Conservation (phyloP, 2,888 invertebrate genomes). For the Junonia oenone region DNA sequence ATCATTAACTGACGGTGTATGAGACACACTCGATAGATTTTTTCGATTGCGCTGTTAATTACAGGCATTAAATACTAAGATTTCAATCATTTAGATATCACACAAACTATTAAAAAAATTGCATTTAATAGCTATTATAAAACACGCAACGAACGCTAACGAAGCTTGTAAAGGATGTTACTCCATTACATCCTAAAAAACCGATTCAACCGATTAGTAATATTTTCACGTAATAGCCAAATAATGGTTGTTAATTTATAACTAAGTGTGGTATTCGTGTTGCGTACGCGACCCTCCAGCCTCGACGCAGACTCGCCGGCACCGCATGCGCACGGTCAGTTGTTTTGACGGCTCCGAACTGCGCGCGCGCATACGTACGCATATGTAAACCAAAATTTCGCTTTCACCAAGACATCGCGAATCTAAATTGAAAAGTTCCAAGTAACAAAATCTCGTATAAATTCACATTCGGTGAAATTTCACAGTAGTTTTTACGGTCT, state of each 20-base stretch:
- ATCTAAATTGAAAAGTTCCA: conserved; percentile 32
- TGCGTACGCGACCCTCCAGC: conserved; percentile 16
- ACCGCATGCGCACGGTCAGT: conserved; percentile 51
- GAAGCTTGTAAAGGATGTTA: conserved; percentile 7
- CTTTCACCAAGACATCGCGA: conserved; percentile 33
- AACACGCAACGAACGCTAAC: conserved; percentile 3
- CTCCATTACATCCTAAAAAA: conserved; percentile 1
- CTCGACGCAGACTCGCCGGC: conserved; percentile 52
- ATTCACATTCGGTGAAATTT: conserved; percentile 29
- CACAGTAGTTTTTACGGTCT: conserved; percentile 9
- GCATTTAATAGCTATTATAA: neutral
- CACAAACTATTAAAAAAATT: neutral
- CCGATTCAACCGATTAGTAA: conserved; percentile 6
- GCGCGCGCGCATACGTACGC: conserved; percentile 50
- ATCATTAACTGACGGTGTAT: too few species aligned
- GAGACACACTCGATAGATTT: too few species aligned
- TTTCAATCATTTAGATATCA: neutral
- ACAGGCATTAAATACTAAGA: neutral
- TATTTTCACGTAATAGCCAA: conserved; percentile 21
- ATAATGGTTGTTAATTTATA: conserved; percentile 22
- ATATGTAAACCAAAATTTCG: conserved; percentile 27
- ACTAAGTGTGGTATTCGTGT: conserved; percentile 22
- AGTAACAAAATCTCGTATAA: conserved; percentile 25
- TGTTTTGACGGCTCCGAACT: conserved; percentile 61
- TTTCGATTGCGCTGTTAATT: too few species aligned